Percentiles rank a stretch among this genome's conserved stretches.
These are phyloP conservation scores for Unio pictorum DNA, from an alignment of 2,888 invertebrate genomes.

Conservation along the genomic window DNA sequence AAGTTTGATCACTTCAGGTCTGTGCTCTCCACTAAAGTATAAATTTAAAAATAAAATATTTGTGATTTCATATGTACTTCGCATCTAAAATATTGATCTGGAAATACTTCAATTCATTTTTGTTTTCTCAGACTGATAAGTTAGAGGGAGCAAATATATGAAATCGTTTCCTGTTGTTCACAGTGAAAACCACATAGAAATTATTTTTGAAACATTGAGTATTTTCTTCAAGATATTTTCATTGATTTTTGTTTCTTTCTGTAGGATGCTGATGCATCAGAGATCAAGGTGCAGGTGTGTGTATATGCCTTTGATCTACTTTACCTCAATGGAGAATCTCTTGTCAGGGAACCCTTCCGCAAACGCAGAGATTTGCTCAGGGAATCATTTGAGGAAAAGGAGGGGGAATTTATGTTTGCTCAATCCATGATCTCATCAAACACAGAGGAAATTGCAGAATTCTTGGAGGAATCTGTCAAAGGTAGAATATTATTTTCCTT, in stretches of 20 bases:
- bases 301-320: conserved; percentile 97
- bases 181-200: neutral
- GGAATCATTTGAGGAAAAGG: conserved; percentile 72
- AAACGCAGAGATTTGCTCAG: conserved; percentile 82
- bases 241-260: conserved; percentile 24
- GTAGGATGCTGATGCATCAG: conserved; percentile 81
- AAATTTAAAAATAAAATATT: too few relatives aligned
- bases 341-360: conserved; percentile 85
- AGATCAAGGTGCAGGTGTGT: conserved; percentile 91
- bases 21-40: too few relatives aligned
- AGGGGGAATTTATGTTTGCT: conserved; percentile 91
- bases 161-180: too few relatives aligned
- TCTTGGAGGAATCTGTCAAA: conserved; percentile 94
- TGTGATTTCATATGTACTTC: too few relatives aligned
- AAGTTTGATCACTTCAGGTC: too few relatives aligned
- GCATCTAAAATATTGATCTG: too few relatives aligned
- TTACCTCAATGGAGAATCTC: conserved; percentile 88
- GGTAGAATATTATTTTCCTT: conserved; percentile 72
- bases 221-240: neutral
- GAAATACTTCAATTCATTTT: too few relatives aligned
- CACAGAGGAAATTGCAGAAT: conserved; percentile 93
- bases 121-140: too few relatives aligned
- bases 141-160: too few relatives aligned
- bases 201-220: neutral
- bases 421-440: conserved; percentile 84